Base-by-base conservation (phyloP, 2,888 invertebrate species). In the Drosophila acutilabella region DNA sequence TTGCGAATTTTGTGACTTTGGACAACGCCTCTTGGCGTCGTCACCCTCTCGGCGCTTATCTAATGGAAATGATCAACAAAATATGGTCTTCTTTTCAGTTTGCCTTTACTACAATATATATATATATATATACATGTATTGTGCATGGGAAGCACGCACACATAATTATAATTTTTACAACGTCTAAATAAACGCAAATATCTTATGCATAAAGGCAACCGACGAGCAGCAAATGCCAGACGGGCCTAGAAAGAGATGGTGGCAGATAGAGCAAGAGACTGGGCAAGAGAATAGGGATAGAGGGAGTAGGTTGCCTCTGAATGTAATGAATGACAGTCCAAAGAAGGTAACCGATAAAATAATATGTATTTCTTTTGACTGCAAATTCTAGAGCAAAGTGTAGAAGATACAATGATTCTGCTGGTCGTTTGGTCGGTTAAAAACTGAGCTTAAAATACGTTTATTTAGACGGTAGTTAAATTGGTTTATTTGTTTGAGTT, bases 151-250 rank as follows among this genome's bases (percentile, higher is more conserved):
- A 54, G 72, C 85, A 86, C 85, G 85, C 75, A 76, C 82, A 80
- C 88, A 84, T 86, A 86, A 86, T 86, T 86, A 86, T 89, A 89
- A 89, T 86, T 88, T 86, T 86, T 86, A 86, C 85, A 86, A 87
- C 78, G 88, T 87, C 89, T 86, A 86, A 83, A 77, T 82, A 88
- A 83, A 82, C 78, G 80, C 86, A 86, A 86, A 84, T 88, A 71
- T 82, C 78, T 75, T 80, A 88, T 88, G 83, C 83, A 69, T 48
- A 80, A 68, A 71, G 66, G 78, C 85, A 70, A 71, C 45, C 64
- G 64, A 64, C 60, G 64, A 52, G 71, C 74, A 61, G 61, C 45
- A 56, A 61, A 53, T 61, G 44, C 23, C 36, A 30, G 30, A 30
- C 30, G 8, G 30, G 30, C 10, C n/a, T 7, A 36, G 26, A 40